Evolutionary conservation across 2,797 vertebrate genomes (phyloP), one percentile per base, ranked within the genome.

Genomic region (Danio albolineatus): DNA sequence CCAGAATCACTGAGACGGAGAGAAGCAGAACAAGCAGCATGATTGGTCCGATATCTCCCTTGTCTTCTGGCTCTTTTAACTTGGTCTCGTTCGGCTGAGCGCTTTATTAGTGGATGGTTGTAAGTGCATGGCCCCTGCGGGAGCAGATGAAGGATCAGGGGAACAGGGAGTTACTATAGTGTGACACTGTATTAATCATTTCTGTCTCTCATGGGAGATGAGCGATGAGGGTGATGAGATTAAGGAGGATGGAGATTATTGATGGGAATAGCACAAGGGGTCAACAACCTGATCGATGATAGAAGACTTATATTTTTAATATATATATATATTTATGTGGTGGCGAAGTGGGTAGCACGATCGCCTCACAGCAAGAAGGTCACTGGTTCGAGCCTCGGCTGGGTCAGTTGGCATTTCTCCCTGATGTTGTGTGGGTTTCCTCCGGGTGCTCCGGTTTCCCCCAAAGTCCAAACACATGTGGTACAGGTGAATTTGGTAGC

Each of bases 61-160:
- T 54, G 46, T 78, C 62, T 65, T 76, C 46, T 59, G 17, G 46
- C 48, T 59, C 65, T 60, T 78, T 60, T 69, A 48, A 36, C 36
- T 59, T 51, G 41, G 28, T 64, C 39, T 49, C 53, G 7, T 61
- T 64, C 41, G 62, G 21, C 21, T 54, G 39, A 46, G 48, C 39
- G 21, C 76, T 78, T 73, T 73, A 65, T 78, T 81, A 59, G 73
- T 66, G 60, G 59, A 66, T 66, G 53, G 12, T 6, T 61, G 48
- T 53, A 76, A 17, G 44, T 51, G 76, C 79, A 60, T 46, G 10
- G 14, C 6, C 49, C 67, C 59, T 38, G 21, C 65, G 69, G 59
- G 39, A 46, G 39, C 49, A 38, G 60, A 56, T 38, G 10, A 41
- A 12, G 39, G 38, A 62, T 71, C 17, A 62, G 59, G 46, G 17